Percentiles rank a stretch among this genome's conserved stretches.
Evolutionary conservation across 2,113 vertebrate species (phyloP).

Genomic region (Strix aluco): DNA sequence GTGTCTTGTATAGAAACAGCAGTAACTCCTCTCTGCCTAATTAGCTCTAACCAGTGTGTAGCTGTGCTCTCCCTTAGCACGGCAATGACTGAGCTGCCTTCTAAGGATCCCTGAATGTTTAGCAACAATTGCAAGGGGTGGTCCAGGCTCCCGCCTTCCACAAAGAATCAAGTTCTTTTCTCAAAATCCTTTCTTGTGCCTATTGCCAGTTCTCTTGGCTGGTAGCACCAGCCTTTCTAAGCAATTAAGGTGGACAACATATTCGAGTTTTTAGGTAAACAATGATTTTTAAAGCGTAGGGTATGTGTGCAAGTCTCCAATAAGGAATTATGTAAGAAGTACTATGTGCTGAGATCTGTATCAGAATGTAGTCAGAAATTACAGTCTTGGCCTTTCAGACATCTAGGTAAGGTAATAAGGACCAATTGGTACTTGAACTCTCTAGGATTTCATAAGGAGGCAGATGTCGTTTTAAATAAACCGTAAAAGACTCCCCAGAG

Average conservation of each 20-base stretch:
- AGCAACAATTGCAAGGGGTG: background rate
- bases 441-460: background rate
- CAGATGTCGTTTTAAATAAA: background rate
- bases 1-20: constrained; percentile 28
- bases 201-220: background rate
- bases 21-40: constrained; percentile 41
- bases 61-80: background rate
- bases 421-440: background rate
- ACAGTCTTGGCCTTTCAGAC: background rate
- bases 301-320: background rate
- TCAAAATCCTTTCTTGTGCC: background rate
- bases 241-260: background rate
- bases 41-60: constrained; percentile 30
- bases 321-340: background rate
- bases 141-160: background rate
- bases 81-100: constrained; percentile 10
- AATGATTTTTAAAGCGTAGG: background rate
- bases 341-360: background rate
- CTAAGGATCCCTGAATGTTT: background rate
- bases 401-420: background rate
- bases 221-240: background rate
- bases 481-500: background rate
- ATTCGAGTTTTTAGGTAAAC: background rate
- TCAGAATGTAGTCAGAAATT: background rate
- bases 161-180: background rate